Evolutionary conservation across 1,140 invertebrate genomes (phyloP).

Genomic region (Plectrocnemia conspersa): DNA sequence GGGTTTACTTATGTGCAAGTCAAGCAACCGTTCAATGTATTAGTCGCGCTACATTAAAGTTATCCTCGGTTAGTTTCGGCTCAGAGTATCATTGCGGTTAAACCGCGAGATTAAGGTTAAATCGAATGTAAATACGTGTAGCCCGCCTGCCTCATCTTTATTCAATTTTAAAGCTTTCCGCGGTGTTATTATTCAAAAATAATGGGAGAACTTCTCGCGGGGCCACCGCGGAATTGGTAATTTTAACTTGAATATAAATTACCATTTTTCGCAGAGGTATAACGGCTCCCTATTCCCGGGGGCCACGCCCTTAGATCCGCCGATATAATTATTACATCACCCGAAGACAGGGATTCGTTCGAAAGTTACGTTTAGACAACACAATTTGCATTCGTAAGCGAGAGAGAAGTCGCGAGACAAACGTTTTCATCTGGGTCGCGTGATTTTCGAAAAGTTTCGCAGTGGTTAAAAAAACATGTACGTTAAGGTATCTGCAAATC

Average conservation of each 20-base stretch:
- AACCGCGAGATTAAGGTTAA: constrained; percentile 12
- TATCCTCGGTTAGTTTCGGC: no score
- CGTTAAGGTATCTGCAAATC: no score
- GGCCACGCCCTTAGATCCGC: no score
- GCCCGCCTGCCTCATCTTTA: constrained; percentile 22
- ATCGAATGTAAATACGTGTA: constrained; percentile 28
- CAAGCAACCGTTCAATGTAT: neutral
- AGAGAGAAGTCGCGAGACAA: no score
- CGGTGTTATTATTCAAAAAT: constrained; percentile 28
- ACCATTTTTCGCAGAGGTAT: constrained; percentile 3
- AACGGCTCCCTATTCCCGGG: no score
- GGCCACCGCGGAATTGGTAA: neutral
- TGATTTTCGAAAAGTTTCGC: no score
- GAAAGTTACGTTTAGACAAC: no score
- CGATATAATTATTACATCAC: no score
- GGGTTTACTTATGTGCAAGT: neutral
- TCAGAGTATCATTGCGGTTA: neutral
- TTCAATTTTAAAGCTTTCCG: constrained; percentile 23
- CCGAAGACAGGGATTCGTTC: no score
- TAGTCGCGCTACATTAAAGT: neutral
- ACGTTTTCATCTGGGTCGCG: no score
- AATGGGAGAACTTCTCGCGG: constrained; percentile 12
- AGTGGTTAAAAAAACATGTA: no score
- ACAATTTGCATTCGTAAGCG: no score
- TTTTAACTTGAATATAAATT: constrained; percentile 5